A percentile compares a stretch with the other conserved stretches of the same genome.
These are phyloP conservation scores for Hydrotaea diabolus DNA, from an alignment of 2,888 invertebrate genomes.

Conservation along the genomic window DNA sequence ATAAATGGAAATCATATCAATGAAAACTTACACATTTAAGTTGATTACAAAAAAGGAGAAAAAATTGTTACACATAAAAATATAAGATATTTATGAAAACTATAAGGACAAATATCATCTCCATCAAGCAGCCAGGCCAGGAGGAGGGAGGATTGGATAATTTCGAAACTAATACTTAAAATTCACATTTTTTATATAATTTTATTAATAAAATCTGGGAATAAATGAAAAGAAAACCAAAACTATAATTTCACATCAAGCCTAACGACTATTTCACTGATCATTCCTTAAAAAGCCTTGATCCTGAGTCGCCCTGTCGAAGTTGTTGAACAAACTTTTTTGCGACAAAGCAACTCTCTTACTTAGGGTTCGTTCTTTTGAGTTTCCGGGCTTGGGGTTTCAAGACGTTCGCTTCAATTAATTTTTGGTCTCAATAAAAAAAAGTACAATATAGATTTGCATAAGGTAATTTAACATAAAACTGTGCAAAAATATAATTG, in stretches of 20 bases:
- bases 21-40: constrained; percentile 34
- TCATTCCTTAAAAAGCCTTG: constrained; percentile 21
- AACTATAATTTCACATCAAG: constrained; percentile 1
- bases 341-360: constrained; percentile 29
- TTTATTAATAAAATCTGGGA: constrained; percentile 32
- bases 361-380: constrained; percentile 1
- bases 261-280: constrained; percentile 39
- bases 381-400: constrained; percentile 2
- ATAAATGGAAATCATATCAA: constrained; percentile 35
- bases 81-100: constrained; percentile 20
- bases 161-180: constrained; percentile 43
- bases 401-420: constrained; percentile 35
- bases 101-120: constrained; percentile 30
- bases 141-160: neutral
- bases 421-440: constrained; percentile 45
- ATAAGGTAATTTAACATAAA: constrained; percentile 34
- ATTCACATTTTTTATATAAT: constrained; percentile 38
- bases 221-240: constrained; percentile 21
- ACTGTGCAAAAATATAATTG: constrained; percentile 34
- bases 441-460: neutral
- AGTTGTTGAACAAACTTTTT: constrained; percentile 55
- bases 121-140: constrained; percentile 40
- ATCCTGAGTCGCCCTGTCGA: constrained; percentile 34
- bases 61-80: neutral
- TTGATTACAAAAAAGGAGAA: constrained; percentile 18